phyloP scores from a whole-genome alignment of 2,113 vertebrate species.

The Willisornis vidua region DNA sequence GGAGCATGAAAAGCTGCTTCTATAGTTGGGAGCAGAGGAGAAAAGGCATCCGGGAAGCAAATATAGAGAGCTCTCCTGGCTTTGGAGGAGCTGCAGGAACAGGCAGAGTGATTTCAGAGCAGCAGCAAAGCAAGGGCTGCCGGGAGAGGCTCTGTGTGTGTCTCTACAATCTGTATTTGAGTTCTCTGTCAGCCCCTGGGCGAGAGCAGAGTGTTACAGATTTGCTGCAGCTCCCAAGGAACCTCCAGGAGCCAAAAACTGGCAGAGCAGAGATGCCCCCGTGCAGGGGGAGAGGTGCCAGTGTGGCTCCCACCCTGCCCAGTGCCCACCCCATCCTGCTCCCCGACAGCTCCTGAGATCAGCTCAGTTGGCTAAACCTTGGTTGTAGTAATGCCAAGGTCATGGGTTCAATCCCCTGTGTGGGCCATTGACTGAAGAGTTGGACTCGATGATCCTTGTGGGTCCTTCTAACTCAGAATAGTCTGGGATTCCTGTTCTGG shows the following conservation, averaged over 20 bases:
- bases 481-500: neutral
- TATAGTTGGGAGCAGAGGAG: conserved; percentile 9
- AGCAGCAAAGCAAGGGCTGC: neutral
- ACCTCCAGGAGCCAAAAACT: conserved; percentile 30
- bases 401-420: no score
- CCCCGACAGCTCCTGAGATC: conserved; percentile 24
- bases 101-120: conserved; percentile 2
- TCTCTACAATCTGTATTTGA: neutral
- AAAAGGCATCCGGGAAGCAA: neutral
- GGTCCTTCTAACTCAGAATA: no score
- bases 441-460: no score
- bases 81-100: conserved; percentile 29
- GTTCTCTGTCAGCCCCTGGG: neutral
- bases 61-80: conserved; percentile 4
- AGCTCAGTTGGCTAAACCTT: no score
- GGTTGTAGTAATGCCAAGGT: no score
- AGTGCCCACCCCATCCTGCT: neutral
- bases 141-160: neutral
- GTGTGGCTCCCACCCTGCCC: neutral
- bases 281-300: neutral
- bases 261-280: neutral
- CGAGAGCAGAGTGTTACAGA: neutral
- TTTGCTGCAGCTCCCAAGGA: conserved; percentile 4
- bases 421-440: no score
- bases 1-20: conserved; percentile 45